These are phyloP conservation scores for Pontoporia blainvillei DNA, from an alignment of 2,113 vertebrate genomes.

Conservation along the genomic window DNA sequence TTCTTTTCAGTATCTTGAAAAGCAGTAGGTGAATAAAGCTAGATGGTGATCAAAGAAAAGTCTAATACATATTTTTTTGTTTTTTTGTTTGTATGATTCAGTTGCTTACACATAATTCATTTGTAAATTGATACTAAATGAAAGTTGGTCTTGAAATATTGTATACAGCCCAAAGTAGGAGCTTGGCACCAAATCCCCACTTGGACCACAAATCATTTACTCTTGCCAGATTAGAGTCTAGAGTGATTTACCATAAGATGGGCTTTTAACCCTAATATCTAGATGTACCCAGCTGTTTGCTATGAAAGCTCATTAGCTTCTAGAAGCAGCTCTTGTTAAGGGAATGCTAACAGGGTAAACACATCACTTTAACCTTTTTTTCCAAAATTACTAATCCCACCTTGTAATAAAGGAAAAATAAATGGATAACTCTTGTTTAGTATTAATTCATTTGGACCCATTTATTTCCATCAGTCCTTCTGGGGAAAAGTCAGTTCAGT, in stretches of 20 bases:
- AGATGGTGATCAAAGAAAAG: background rate
- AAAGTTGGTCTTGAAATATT: slow-evolving; percentile 72
- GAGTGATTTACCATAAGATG: slow-evolving; percentile 69
- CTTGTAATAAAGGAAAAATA: slow-evolving; percentile 39
- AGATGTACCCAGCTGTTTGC: background rate
- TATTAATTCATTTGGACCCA: background rate
- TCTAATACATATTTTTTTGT: background rate
- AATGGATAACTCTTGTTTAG: slow-evolving; percentile 10
- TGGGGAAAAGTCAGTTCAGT: background rate
- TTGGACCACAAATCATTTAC: slow-evolving; percentile 68
- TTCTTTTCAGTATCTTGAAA: background rate
- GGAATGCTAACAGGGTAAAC: slow-evolving; percentile 27
- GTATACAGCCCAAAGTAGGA: slow-evolving; percentile 63
- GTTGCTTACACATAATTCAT: slow-evolving; percentile 65
- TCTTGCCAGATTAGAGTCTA: slow-evolving; percentile 71
- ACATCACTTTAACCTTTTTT: slow-evolving; percentile 7
- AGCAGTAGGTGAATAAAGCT: background rate
- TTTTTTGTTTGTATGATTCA: background rate
- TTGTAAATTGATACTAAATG: slow-evolving; percentile 72
- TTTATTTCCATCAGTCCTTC: slow-evolving; percentile 29
- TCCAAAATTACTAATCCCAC: slow-evolving; percentile 6
- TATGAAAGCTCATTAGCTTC: slow-evolving; percentile 66
- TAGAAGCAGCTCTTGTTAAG: slow-evolving; percentile 31
- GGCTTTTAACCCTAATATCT: slow-evolving; percentile 71
- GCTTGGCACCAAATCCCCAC: slow-evolving; percentile 67